Base-by-base conservation (phyloP, 92 coral and sea anemone species). In the Zoanthus sansibaricus region DNA sequence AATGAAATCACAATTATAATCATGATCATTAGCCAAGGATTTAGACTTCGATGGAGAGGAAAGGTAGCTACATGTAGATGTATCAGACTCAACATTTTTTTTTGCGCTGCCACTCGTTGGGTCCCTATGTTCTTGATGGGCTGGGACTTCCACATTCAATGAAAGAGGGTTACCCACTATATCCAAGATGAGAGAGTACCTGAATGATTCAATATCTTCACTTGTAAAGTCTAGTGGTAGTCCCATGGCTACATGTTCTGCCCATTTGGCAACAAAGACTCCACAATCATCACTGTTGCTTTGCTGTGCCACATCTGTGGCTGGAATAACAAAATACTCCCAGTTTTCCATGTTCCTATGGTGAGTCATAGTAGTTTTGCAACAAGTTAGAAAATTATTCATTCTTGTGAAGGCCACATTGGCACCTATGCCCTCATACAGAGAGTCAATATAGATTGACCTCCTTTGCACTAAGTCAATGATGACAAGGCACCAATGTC, bases 251-350 rank as follows among this genome's bases (percentile, higher is more conserved):
- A 83, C 48, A 32, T 71, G 87, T 52, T 83, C 37, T 20, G 82
- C 87, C 87, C 82, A 83, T 72, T 83, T 83, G 69, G 72, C 91
- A 15, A 91, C 93, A 87, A 87, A 91, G n/a, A 91, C 93, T 18
- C 91, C 91, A 77, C 93, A 90, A 59, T 90, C 91, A 82, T 66
- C 88, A 77, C 78, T 47, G 83, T 87, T 87, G 20, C 73, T 61
- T 48, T 90, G 91, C 84, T 90, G 90, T 37, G 87, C 55, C 44
- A 90, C 69, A 20, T 91, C 78, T 68, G 78, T 49, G 52, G 85
- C 67, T 5, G 88, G 93, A 75, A 82, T 58, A 6, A 25, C 67
- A 18, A 71, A 86, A 49, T 83, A 89, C 30, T 73, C 67, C 92
- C 89, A 89, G 66, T 83, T 70, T 51, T 82, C 70, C 87, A 61